These are phyloP conservation scores for Linurgus olivaceus DNA, from an alignment of 2,797 vertebrate species.

Conservation along the genomic window DNA sequence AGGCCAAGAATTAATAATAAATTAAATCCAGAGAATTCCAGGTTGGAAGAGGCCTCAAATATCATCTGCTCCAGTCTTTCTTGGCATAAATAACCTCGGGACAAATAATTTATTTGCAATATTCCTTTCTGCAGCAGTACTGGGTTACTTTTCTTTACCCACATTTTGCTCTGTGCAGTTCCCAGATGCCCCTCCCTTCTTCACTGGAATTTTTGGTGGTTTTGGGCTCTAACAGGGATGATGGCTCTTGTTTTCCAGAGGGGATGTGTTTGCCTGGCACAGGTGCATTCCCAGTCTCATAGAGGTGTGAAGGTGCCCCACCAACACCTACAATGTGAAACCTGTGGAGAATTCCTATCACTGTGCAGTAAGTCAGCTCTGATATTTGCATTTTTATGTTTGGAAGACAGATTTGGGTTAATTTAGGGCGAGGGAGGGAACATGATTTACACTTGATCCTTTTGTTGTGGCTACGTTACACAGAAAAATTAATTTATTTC, in stretches of 20 bases:
- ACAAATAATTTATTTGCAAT: background rate
- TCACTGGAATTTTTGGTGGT: background rate
- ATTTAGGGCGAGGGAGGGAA: background rate
- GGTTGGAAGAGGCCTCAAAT: background rate
- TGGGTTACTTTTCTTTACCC: background rate
- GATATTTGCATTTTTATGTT: background rate
- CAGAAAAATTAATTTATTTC: background rate
- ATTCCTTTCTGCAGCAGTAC: background rate
- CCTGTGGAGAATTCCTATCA: background rate
- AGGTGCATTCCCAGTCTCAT: background rate
- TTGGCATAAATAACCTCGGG: background rate
- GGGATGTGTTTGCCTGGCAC: background rate
- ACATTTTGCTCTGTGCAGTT: background rate
- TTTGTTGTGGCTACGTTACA: rapidly evolving
- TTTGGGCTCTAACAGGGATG: background rate
- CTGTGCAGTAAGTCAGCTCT: background rate
- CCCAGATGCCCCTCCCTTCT: background rate
- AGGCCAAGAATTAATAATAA: background rate
- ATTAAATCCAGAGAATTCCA: background rate
- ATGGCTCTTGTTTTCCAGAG: background rate
- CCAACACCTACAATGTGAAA: background rate
- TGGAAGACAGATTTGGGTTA: rapidly evolving
- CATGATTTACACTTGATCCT: rapidly evolving
- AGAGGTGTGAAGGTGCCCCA: rapidly evolving
- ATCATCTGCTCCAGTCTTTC: background rate